These are phyloP conservation scores for Drosophila sechellia DNA, from an alignment of 1,140 invertebrate genomes.

Conservation along the genomic window DNA sequence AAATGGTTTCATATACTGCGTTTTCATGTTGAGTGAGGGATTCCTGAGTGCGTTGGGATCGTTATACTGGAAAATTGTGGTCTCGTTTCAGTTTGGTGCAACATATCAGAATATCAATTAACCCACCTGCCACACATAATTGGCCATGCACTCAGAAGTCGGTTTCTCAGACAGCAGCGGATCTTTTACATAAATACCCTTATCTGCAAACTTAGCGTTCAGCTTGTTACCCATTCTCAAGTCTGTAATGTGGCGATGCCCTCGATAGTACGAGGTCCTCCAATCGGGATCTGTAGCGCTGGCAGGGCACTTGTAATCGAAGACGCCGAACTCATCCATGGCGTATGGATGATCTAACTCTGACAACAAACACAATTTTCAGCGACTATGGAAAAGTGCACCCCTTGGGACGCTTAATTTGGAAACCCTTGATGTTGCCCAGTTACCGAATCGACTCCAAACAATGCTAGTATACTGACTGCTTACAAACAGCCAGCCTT, in stretches of 20 bases:
- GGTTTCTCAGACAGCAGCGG: constrained; percentile 56
- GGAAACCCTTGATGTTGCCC: constrained; percentile 34
- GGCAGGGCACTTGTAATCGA: constrained; percentile 66
- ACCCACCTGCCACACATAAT: constrained; percentile 69
- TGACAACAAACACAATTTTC: neutral
- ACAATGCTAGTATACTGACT: constrained; percentile 33
- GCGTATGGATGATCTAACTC: neutral
- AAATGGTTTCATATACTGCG: constrained; percentile 67
- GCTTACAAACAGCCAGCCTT: constrained; percentile 28
- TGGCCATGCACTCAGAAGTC: constrained; percentile 48
- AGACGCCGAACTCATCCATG: constrained; percentile 77
- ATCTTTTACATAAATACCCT: constrained; percentile 60
- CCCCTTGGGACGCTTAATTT: constrained; percentile 30
- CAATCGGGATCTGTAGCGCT: constrained; percentile 50
- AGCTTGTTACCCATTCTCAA: constrained; percentile 57
- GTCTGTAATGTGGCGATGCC: constrained; percentile 69
- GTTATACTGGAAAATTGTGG: constrained; percentile 34
- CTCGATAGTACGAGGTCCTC: constrained; percentile 71
- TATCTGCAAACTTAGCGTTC: constrained; percentile 50
- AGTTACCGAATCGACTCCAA: constrained; percentile 21
- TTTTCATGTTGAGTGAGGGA: constrained; percentile 68
- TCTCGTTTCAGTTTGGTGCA: too few species aligned
- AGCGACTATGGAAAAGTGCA: neutral
- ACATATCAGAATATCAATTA: too few species aligned
- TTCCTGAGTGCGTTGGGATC: constrained; percentile 63